A percentile compares a stretch with the other conserved stretches of the same genome.
phyloP scores from a whole-genome alignment of 2,888 invertebrate genomes.

The Suillia variegata region DNA sequence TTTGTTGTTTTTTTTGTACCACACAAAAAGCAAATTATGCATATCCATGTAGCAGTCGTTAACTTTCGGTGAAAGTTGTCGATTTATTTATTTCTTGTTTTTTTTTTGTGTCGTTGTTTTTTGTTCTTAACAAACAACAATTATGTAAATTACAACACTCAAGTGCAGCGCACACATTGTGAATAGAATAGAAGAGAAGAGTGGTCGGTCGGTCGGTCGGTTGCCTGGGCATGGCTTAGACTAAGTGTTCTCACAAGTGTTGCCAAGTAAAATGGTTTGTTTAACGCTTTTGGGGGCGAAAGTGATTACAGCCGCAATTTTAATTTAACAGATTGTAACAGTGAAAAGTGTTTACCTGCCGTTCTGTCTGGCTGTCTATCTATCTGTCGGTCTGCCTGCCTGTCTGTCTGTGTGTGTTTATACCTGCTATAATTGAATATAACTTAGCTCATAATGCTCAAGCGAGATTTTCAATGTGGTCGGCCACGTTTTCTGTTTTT shows the following conservation, averaged over 20 bases:
- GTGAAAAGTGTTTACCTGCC: background rate
- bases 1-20: constrained; percentile 11
- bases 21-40: constrained; percentile 24
- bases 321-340: constrained; percentile 20
- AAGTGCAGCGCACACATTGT: background rate
- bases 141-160: constrained; percentile 1
- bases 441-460: background rate
- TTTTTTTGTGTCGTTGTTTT: constrained; percentile 28
- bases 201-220: no score
- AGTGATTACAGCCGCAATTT: constrained; percentile 9
- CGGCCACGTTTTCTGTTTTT: background rate
- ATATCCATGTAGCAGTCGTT: constrained; percentile 16
- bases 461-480: constrained; percentile 1
- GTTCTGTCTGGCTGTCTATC: no score
- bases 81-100: constrained; percentile 24
- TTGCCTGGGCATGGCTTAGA: no score
- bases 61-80: constrained; percentile 26
- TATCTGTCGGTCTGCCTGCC: no score
- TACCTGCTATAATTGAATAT: constrained; percentile 1
- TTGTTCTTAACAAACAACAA: background rate
- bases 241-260: background rate
- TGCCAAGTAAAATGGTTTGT: background rate
- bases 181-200: no score
- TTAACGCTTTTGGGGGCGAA: background rate
- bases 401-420: background rate